Base-by-base conservation (phyloP, 2,888 invertebrate species). In the Dasysyrphus tricinctus region DNA sequence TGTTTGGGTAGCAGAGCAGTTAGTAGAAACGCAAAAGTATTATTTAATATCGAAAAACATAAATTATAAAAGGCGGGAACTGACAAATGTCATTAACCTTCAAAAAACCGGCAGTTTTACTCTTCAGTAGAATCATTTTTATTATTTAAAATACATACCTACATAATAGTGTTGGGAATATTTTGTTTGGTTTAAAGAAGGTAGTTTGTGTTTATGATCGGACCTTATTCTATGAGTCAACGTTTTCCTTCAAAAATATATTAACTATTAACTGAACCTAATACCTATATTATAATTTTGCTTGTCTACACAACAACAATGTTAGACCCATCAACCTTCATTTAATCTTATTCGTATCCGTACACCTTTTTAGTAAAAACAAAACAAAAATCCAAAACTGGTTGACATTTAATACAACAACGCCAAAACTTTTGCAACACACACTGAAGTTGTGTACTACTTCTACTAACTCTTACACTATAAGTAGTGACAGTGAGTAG, bases 321-420 rank as follows among this genome's bases (percentile, higher is more conserved):
- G 5, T 37, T 1, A 42, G 39, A 77, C 8, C 65, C 49, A n/a
- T n/a, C n/a, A 80, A 74, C 65, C 57, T 67, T 80, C 42, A 49
- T n/a, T 29, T 19, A 54, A 19, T 67, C 16, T 44, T 44, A 44
- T 44, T 76, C 37, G 47, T 70, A 80, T 76, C 56, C 49, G 49
- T 51, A 79, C 61, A 75, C 16, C 49, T 19, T 51, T 3, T 49
- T 76, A 12, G n/a, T 14, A 42, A 42, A 1, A 61, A 39, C 24
- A 39, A 12, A 42, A 61, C 42, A 39, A 29, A 29, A 73, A 61
- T 34, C 49, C 12, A 47, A 80, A 84, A 72, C 84, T 80, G 65
- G 80, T 84, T 84, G 80, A 76, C 84, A 76, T 84, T 76, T 76
- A 54, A 83, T 75, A 72, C 75, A 72, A n/a, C 56, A n/a, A 59